Conservation (phyloP, 2,797 vertebrate genomes). For the Cottoperca gobio region DNA sequence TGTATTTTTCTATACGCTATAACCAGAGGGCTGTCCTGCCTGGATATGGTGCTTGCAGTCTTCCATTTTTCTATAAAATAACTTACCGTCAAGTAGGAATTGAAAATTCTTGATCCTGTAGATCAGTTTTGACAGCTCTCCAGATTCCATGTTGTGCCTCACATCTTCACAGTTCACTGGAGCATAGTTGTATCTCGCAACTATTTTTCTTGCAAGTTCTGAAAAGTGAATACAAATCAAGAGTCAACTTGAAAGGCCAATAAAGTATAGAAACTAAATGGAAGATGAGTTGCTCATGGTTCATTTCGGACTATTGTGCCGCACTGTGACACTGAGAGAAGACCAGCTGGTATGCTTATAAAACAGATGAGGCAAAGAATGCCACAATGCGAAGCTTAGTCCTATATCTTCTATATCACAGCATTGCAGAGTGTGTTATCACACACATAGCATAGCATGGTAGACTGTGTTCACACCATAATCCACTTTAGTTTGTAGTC, state of each 20-base stretch:
- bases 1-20: not conserved
- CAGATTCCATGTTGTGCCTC: constrained; percentile 6
- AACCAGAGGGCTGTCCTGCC: not conserved
- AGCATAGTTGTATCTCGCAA: not conserved
- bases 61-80: constrained; percentile 25
- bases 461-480: not conserved
- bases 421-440: not conserved
- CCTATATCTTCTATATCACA: not conserved
- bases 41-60: not conserved
- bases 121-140: constrained; percentile 22
- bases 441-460: too few species aligned
- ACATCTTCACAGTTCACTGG: constrained; percentile 6
- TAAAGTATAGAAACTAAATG: not conserved
- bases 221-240: constrained; percentile 7
- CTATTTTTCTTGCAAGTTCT: constrained; percentile 4
- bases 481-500: not conserved
- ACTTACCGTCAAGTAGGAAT: not conserved
- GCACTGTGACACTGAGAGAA: not conserved
- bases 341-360: not conserved
- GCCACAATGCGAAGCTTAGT: not conserved
- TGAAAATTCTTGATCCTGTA: constrained; percentile 9
- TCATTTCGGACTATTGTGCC: not conserved
- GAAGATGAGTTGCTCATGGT: too few species aligned
- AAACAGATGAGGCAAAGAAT: not conserved
- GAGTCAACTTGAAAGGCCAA: not conserved